Conservation (phyloP, 2,888 invertebrate species). For the Adineta ricciae region DNA sequence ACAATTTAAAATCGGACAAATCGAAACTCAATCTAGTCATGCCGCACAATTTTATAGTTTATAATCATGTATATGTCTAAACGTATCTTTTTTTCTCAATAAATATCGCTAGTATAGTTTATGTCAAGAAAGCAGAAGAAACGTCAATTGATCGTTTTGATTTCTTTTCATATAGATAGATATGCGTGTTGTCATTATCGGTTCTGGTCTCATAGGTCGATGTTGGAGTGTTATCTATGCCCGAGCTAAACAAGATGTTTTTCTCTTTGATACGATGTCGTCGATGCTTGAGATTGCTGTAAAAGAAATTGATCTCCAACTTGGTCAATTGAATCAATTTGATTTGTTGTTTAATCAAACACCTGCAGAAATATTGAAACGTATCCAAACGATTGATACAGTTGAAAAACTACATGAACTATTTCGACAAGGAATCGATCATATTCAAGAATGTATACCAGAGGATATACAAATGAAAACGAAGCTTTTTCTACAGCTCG, state of each 20-base stretch:
- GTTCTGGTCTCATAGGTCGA: constrained; percentile 81
- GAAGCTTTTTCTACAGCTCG: constrained; percentile 67
- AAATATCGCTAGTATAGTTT: not conserved
- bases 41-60: constrained; percentile 33
- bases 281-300: constrained; percentile 49
- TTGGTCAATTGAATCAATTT: constrained; percentile 38
- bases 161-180: not conserved
- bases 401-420: constrained; percentile 7
- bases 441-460: constrained; percentile 73
- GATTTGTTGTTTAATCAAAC: constrained; percentile 58
- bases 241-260: constrained; percentile 73
- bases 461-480: constrained; percentile 74
- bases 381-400: not conserved
- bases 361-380: not conserved
- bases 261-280: constrained; percentile 62
- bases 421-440: not conserved
- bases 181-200: constrained; percentile 27
- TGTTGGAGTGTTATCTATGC: constrained; percentile 96
- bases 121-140: not conserved
- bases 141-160: not conserved
- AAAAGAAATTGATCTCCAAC: constrained; percentile 63
- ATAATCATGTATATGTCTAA: constrained; percentile 18
- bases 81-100: not conserved
- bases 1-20: constrained; percentile 33
- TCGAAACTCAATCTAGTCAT: constrained; percentile 33